These are phyloP conservation scores for Syngnathus rostellatus DNA, from an alignment of 2,797 vertebrate genomes.

Conservation along the genomic window DNA sequence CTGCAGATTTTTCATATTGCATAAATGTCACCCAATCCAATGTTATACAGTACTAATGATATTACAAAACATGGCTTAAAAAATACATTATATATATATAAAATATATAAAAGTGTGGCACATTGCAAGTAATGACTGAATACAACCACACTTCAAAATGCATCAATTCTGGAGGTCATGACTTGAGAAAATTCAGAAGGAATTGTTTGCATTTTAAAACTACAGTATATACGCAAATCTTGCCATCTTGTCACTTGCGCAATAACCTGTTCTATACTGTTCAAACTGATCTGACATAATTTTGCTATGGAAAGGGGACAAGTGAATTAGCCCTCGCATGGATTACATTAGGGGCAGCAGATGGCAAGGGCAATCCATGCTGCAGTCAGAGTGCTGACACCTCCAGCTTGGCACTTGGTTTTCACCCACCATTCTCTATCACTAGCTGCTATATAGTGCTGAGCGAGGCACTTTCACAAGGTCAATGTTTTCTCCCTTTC, in stretches of 20 bases:
- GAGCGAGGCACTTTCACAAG: slow-evolving; percentile 13
- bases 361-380: slow-evolving; percentile 73
- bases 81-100: not conserved
- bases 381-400: slow-evolving; percentile 52
- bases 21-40: too few species aligned
- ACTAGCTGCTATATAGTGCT: slow-evolving; percentile 20
- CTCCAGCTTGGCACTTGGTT: slow-evolving; percentile 42
- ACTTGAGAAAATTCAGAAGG: not conserved
- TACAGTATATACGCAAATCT: not conserved
- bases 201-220: not conserved
- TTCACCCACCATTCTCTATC: slow-evolving; percentile 6
- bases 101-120: not conserved
- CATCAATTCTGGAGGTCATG: not conserved
- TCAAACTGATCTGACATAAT: slow-evolving; percentile 41
- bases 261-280: not conserved
- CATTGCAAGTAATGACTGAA: not conserved
- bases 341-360: slow-evolving; percentile 52
- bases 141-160: not conserved
- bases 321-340: slow-evolving; percentile 38
- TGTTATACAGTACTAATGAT: too few species aligned
- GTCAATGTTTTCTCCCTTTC: not conserved
- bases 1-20: too few species aligned
- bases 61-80: too few species aligned
- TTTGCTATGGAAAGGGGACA: slow-evolving; percentile 66
- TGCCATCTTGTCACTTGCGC: not conserved